Base-by-base conservation (phyloP, 2,113 vertebrate genomes). In the Cyrtonyx montezumae region DNA sequence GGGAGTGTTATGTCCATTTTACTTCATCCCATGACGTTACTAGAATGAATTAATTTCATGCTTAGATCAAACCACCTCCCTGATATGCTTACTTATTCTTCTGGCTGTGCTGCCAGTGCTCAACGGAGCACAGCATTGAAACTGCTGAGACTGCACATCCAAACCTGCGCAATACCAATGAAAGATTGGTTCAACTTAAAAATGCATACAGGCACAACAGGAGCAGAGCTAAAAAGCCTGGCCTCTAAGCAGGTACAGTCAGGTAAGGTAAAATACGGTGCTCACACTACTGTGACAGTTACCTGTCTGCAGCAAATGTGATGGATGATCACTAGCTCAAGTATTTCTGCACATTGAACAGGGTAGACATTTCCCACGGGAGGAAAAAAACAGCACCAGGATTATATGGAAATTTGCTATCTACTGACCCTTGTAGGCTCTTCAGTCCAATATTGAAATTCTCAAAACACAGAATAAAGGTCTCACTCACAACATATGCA, bases 1-100 rank as follows among this genome's bases (percentile, higher is more conserved):
- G 7, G 32, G 28, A 77, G 4, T 13, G 7, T 83, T 88, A 26
- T 80, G 23, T 37, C 36, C 59, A 74, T 78, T 89, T 81, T 59
- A 40, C 26, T 84, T 84, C 77, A 81, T 67, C 12, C 23, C 26
- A 13, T 25, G 21, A 36, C 49, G 16, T 9, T 70, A 32, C n/a
- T 78, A 78, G 26, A 80, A 88, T 58, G 8, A 81, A 79, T 43
- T 73, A 48, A 78, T 63, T 78, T 80, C 36, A 70, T 45, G 21
- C 6, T 32, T 40, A 67, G 8, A 74, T 53, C 15, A 88, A 87
- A 67, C 26, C 32, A 62, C 42, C 15, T 80, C 46, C 58, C 70
- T 79, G 58, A 28, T 22, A 70, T 42, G 8, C 70, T 65, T 0
- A 0, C 62, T 75, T 49, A n/a, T 58, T 19, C 46, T 81, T 66